These are phyloP conservation scores for Diplolepis rosae DNA, from an alignment of 2,888 invertebrate species.

Conservation along the genomic window DNA sequence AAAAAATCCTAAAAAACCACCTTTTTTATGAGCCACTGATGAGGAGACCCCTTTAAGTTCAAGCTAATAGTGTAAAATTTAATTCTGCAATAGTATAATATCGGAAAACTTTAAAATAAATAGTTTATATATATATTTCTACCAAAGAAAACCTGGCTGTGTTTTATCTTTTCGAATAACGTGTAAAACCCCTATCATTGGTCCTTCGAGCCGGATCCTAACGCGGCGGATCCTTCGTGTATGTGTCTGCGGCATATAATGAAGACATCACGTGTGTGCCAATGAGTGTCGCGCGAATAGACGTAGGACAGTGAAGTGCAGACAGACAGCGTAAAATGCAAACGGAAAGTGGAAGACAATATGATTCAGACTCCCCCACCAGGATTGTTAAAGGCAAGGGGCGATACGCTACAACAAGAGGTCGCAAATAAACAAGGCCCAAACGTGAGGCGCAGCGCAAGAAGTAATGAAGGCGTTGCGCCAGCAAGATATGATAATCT, in stretches of 20 bases:
- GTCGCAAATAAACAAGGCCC: not conserved
- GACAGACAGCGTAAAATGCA: not conserved
- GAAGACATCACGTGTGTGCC: not conserved
- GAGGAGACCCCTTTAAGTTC: too few species aligned
- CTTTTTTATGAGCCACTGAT: too few species aligned
- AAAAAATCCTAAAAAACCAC: too few species aligned
- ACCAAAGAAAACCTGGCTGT: too few species aligned
- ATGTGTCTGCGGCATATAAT: not conserved
- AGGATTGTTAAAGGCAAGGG: not conserved
- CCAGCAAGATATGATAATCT: not conserved
- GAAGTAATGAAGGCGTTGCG: not conserved
- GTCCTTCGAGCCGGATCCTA: slow-evolving; percentile 11
- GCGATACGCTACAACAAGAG: not conserved
- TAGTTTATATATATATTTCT: too few species aligned
- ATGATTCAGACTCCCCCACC: not conserved
- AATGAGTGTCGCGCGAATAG: not conserved
- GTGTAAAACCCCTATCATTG: slow-evolving; percentile 8
- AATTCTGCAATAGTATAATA: too few species aligned
- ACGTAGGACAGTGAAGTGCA: not conserved
- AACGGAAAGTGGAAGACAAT: not conserved
- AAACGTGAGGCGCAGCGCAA: not conserved
- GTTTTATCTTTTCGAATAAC: too few species aligned
- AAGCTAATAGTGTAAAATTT: too few species aligned
- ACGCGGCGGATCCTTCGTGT: slow-evolving; percentile 1
- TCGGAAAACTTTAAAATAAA: too few species aligned